Conservation (phyloP, 2,888 invertebrate species). For the Mythimna lalbum region DNA sequence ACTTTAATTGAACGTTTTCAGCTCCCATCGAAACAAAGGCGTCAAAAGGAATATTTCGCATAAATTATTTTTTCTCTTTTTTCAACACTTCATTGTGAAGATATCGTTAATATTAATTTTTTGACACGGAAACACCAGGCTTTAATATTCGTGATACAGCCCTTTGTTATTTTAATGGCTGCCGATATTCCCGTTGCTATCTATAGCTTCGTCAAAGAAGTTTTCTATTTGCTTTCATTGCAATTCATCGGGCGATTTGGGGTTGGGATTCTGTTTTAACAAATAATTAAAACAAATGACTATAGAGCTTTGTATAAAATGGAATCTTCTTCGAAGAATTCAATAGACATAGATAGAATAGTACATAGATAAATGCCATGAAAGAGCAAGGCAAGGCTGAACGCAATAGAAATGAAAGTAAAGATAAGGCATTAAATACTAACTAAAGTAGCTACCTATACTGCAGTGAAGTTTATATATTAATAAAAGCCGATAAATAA, state of each 20-base stretch:
- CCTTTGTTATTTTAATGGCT: constrained; percentile 89
- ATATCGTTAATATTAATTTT: constrained; percentile 91
- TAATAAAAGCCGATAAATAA: constrained; percentile 34
- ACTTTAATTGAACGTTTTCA: constrained; percentile 84
- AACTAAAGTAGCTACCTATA: background rate
- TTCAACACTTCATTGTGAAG: constrained; percentile 87
- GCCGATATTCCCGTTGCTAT: constrained; percentile 67
- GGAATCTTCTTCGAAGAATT: background rate
- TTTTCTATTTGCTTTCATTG: constrained; percentile 58
- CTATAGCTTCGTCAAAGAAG: constrained; percentile 54
- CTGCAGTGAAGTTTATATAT: constrained; percentile 27
- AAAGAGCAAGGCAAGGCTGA: background rate
- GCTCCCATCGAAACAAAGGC: constrained; percentile 81
- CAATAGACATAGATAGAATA: constrained; percentile 7
- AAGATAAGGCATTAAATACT: background rate
- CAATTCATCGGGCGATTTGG: constrained; percentile 49
- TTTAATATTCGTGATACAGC: constrained; percentile 86
- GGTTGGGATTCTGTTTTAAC: constrained; percentile 25
- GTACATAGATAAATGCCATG: background rate
- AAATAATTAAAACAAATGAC: constrained; percentile 46
- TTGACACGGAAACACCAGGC: constrained; percentile 86
- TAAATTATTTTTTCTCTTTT: constrained; percentile 86
- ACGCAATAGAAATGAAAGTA: constrained; percentile 1
- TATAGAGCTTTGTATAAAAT: background rate
- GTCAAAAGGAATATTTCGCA: constrained; percentile 88